Evolutionary conservation across 2,113 vertebrate species (phyloP), one percentile per base, ranked within the genome.

Genomic region (Tachuris rubrigastra): DNA sequence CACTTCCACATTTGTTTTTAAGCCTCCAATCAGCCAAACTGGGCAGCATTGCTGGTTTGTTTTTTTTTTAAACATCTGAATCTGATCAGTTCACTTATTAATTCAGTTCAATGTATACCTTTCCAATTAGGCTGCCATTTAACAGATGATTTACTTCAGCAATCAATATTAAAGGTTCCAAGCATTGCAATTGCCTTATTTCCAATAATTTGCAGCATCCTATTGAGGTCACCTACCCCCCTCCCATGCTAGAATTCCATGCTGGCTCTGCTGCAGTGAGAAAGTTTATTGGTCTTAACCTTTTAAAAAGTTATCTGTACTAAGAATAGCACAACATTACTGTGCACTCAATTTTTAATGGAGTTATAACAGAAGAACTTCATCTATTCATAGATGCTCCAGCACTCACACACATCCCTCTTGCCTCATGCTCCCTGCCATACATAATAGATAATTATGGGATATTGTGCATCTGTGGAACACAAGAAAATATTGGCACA

Each of bases 311-410:
- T 97, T 97, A 59, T 76, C 67, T 68, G 93, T 56, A 14, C 91
- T 94, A 93, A 97, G 90, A 97, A 97, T 89, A 96, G 96, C 92
- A 92, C 72, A 80, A 23, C 79, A 82, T 95, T 93, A 95, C 8
- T 11, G 16, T 6, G 59, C 86, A 60, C 72, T 98, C 86, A 75
- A 83, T 96, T 98, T 98, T 97, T 97, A 97, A 96, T 97, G 96
- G 88, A 88, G 77, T 95, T 95, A 75, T 15, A 93, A 44, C 28
- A 90, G 53, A 85, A 84, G 41, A 86, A 84, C 39, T 65, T 82
- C 18, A 96, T 84, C 85, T 96, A 89, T 94, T 95, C 73, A 74
- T 53, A 59, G 88, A 56, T 71, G 85, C 76, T 95, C 39, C 69
- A 76, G 69, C 56, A 58, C 52, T 87, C 66, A 37, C 66, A 72